A percentile compares a stretch with the other conserved stretches of the same genome.
Evolutionary conservation across 2,888 invertebrate genomes (phyloP).

Genomic region (Eledona agricola): DNA sequence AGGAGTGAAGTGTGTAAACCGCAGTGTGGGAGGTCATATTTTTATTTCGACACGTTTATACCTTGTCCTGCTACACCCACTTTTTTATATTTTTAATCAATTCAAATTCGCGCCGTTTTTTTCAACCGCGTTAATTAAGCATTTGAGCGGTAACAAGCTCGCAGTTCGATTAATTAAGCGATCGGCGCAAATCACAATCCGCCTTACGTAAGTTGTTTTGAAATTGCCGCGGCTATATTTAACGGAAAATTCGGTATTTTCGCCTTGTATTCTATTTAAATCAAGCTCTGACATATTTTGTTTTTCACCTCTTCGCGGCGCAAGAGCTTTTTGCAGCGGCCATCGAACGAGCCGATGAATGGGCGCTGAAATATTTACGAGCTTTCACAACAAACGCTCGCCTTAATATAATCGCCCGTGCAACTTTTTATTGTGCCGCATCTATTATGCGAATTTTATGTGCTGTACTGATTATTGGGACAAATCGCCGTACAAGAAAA

Average conservation of each 20-base stretch:
- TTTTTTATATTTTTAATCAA: constrained; percentile 30
- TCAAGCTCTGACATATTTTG: constrained; percentile 26
- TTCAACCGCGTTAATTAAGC: constrained; percentile 17
- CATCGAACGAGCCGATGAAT: constrained; percentile 21
- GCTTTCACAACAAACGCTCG: constrained; percentile 1
- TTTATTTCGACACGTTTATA: constrained; percentile 50
- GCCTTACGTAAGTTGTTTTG: constrained; percentile 31
- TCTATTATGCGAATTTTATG: neutral
- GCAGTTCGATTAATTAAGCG: constrained; percentile 28
- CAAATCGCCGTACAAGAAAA: neutral
- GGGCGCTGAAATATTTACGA: constrained; percentile 11
- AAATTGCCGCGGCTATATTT: constrained; percentile 27
- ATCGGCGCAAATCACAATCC: constrained; percentile 13
- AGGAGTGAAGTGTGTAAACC: constrained; percentile 49
- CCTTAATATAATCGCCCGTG: constrained; percentile 1
- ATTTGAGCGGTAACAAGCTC: constrained; percentile 22
- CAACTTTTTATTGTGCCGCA: constrained; percentile 2
- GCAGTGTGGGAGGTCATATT: constrained; percentile 55
- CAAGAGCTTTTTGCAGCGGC: too few relatives aligned
- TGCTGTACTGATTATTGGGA: too few relatives aligned
- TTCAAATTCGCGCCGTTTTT: constrained; percentile 25
- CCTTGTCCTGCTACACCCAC: constrained; percentile 45
- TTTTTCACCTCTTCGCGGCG: constrained; percentile 25
- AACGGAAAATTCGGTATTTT: constrained; percentile 30
- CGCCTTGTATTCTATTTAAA: constrained; percentile 31